Percentiles rank a stretch among this genome's conserved stretches.
These are phyloP conservation scores for Pristionchus fissidentatus DNA, from an alignment of 2,888 invertebrate genomes.

Conservation along the genomic window DNA sequence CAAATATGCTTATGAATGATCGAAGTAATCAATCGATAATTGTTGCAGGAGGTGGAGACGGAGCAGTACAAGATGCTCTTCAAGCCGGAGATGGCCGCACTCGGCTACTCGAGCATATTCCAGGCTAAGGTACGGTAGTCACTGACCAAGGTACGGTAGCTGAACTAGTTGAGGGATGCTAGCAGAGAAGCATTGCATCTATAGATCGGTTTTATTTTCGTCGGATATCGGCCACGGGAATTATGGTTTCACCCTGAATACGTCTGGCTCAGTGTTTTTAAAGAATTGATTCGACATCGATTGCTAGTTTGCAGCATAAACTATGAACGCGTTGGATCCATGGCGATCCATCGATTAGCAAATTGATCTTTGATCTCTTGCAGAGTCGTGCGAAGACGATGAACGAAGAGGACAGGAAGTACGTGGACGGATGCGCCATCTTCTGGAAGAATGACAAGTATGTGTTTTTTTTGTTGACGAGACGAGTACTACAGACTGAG, in stretches of 20 bases:
- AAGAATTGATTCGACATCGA: background rate
- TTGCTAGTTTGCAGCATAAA: too few relatives aligned
- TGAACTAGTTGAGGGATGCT: background rate
- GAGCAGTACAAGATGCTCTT: conserved; percentile 98
- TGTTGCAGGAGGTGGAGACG: conserved; percentile 93
- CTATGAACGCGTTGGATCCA: too few relatives aligned
- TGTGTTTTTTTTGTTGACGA: conserved; percentile 51
- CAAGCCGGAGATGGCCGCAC: conserved; percentile 92
- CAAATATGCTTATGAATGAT: background rate
- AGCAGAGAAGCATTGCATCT: background rate
- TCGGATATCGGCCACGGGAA: background rate
- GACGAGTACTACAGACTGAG: background rate
- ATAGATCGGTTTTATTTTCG: background rate
- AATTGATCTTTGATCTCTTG: background rate
- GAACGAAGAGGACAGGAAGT: conserved; percentile 94
- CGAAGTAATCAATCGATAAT: background rate
- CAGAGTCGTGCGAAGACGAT: conserved; percentile 90
- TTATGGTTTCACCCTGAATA: background rate
- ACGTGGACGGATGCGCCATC: conserved; percentile 99
- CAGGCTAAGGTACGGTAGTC: conserved; percentile 87
- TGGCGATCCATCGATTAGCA: too few relatives aligned
- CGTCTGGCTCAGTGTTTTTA: background rate
- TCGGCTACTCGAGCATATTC: conserved; percentile 85
- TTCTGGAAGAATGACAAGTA: conserved; percentile 84
- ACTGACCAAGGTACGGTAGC: too few relatives aligned